Evolutionary conservation across 2,113 vertebrate species (phyloP), one percentile per base, ranked within the genome.

Genomic region (Plestiodon gilberti): DNA sequence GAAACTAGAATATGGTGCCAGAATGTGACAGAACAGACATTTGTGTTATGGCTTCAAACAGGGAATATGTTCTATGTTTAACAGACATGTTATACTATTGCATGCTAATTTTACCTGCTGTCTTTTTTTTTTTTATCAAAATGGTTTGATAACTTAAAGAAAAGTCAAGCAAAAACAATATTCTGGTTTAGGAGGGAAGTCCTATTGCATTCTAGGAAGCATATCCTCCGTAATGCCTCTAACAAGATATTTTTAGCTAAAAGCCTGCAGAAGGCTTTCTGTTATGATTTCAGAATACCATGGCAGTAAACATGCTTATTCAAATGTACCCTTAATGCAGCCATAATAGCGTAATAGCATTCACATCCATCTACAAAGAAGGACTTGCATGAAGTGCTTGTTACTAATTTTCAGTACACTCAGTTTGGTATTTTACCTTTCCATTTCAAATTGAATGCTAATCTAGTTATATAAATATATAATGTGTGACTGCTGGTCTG

Each of bases 311-410:
- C 89, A 61, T 85, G 77, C 85, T 90, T 95, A 94, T 95, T 96
- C 92, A 95, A 94, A 95, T 95, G 91, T 83, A 86, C 83, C 91
- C 88, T 82, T 86, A 88, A 93, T 93, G 89, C 52, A 90, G 91
- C 94, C 88, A 82, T 94, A 93, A 94, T 77, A 95, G 79, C 88
- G 81, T 94, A 93, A 94, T 77, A 95, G 79, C 85, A 94, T 93
- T 95, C 91, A 89, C 90, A 93, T 84, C 83, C 75, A 82, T 91
- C 88, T 95, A 93, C 62, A 89, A 93, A 88, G 89, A 95, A 95
- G 95, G 88, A 94, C 87, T 91, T 92, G 86, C 87, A 69, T 74
- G 75, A 84, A 93, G 87, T 94, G 55, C 86, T 95, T 95, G 89
- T 88, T 94, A 94, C 94, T 95, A 91, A 88, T 93, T 85, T 76